Evolutionary conservation across 2,888 invertebrate genomes (phyloP), one percentile per base, ranked within the genome.

Genomic region (Camponotus fellah): DNA sequence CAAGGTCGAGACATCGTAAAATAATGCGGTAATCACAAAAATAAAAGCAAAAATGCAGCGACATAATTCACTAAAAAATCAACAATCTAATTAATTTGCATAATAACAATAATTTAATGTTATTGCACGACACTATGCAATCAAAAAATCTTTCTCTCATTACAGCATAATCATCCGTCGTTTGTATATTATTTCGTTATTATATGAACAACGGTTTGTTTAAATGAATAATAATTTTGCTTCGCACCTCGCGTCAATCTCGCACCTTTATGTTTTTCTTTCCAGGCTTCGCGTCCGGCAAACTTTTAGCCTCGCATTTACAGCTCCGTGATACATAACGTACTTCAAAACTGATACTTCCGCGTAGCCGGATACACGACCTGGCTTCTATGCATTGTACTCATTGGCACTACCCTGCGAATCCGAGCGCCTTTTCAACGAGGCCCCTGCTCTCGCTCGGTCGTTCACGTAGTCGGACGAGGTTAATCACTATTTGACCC

Each of bases 401-500:
- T 77, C 74, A 80, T 85, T 71, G 89, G 34, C 76, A 65, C 82
- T 60, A 80, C n/a, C 37, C 84, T 74, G 64, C 82, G 79, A 74
- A 62, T 83, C 79, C 74, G 81, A 65, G 46, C 34, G 71, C 58
- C 87, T 90, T 89, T 89, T 89, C 85, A 89, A 86, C 88, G 71
- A 85, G 86, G 43, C 12, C 43, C 85, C 86, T 83, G 86, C 88
- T 37, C 10, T 84, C 89, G 86, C 82, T 87, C 87, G 85, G 85
- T 87, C 85, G 85, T 80, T 86, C 86, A 82, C 87, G 87, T 86
- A 88, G 84, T 86, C 85, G 79, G 92, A 92, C 89, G 93, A 91
- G 94, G 94, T 94, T 94, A 94, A 94, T 94, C 93, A 92, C 92
- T 92, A 93, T 92, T 94, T 94, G 94, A 94, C 94, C 94, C 89